A percentile compares a stretch with the other conserved stretches of the same genome.
phyloP scores from a whole-genome alignment of 2,888 invertebrate genomes.

The Diploptera punctata region DNA sequence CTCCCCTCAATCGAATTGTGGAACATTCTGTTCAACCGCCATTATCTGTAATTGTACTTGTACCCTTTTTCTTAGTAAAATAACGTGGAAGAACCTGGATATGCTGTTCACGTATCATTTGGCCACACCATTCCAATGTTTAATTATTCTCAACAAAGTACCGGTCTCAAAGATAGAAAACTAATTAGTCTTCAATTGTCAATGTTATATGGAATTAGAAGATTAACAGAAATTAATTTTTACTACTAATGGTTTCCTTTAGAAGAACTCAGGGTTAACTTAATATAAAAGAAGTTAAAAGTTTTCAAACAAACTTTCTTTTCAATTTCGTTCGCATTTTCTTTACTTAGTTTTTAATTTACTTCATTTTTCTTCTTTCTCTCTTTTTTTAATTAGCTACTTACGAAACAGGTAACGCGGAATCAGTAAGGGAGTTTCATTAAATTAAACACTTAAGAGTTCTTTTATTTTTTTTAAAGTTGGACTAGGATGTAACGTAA shows the following conservation, averaged over 20 bases:
- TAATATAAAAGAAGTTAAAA: background rate
- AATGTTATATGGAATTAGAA: background rate
- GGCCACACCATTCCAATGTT: conserved; percentile 35
- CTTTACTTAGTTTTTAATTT: too few relatives aligned
- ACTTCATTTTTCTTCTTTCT: too few relatives aligned
- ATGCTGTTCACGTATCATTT: background rate
- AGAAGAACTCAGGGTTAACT: too few relatives aligned
- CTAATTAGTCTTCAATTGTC: background rate
- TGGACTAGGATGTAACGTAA: too few relatives aligned
- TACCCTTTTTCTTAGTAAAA: too few relatives aligned
- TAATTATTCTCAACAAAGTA: conserved; percentile 12
- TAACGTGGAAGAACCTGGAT: background rate
- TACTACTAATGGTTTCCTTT: background rate
- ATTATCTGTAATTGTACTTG: conserved; percentile 6
- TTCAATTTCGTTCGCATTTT: background rate
- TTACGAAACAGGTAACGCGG: too few relatives aligned
- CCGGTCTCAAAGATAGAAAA: background rate
- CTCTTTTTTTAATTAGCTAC: too few relatives aligned
- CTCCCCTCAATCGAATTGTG: background rate
- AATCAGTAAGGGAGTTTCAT: too few relatives aligned
- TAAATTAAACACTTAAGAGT: too few relatives aligned
- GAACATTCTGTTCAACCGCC: background rate
- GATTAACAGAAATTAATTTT: background rate
- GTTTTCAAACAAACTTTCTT: conserved; percentile 3
- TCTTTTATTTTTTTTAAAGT: too few relatives aligned